These are phyloP conservation scores for Sturnus vulgaris DNA, from an alignment of 2,113 vertebrate genomes.

Conservation along the genomic window DNA sequence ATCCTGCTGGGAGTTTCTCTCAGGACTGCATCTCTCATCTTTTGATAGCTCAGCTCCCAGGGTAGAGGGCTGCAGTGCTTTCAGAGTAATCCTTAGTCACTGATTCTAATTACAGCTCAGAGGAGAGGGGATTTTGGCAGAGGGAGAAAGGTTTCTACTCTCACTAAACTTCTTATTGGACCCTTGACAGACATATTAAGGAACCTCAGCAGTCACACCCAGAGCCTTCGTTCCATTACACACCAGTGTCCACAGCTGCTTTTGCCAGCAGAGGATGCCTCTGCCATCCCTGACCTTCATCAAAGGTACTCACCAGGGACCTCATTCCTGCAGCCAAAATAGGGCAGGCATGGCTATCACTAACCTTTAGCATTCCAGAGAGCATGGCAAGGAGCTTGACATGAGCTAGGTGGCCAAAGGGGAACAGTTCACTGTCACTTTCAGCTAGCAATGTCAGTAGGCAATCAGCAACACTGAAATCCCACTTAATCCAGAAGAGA, in stretches of 20 bases:
- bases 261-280: background rate
- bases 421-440: background rate
- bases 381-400: background rate
- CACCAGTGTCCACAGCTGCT: background rate
- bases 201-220: background rate
- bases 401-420: background rate
- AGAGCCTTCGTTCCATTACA: background rate
- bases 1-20: background rate
- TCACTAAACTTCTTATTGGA: background rate
- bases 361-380: background rate
- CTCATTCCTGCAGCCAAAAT: background rate
- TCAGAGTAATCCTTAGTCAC: background rate
- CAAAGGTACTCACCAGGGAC: background rate
- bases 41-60: background rate
- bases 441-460: background rate
- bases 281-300: background rate
- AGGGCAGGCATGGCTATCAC: background rate
- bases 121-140: background rate
- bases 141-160: background rate
- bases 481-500: background rate
- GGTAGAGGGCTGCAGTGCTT: background rate
- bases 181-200: background rate
- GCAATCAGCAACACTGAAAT: background rate
- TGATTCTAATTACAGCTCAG: background rate
- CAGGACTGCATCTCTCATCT: background rate